Base-by-base conservation (phyloP, 1,140 invertebrate species). In the Drosophila bipectinata region DNA sequence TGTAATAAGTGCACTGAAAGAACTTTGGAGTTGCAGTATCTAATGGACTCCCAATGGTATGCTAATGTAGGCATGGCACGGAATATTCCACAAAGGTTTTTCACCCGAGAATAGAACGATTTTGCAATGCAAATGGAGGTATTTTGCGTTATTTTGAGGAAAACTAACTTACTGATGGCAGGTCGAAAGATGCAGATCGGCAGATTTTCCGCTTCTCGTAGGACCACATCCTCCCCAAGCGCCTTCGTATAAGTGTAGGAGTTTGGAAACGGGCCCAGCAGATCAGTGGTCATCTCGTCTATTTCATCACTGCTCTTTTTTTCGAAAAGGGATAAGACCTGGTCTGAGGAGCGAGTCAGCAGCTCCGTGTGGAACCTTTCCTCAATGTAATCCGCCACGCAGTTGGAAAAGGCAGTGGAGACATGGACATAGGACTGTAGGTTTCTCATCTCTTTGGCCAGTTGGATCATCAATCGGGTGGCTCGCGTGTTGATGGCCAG, bases 191-290 rank as follows among this genome's bases (percentile, higher is more conserved):
- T 92, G 4, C 94, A 94, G 0, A 94, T 87, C 0, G 98, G 98
- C n/a, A 99, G 82, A 26, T 93, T 94, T 5, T 91, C 91, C 0
- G 93, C 92, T 60, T 95, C 93, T 26, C 94, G 92, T 44, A 93
- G 92, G 0, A 97, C 92, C 0, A 95, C 88, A 63, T 95, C 93
- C 92, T 98, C 97, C 1, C 95, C 95, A 8, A 96, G 89, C 1
- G 96, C 94, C 92, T 98, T 98, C 0, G 96, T 97, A 78, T 94
- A 97, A 0, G 95, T 94, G 79, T 98, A 98, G 0, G 96, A 97
- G 78, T 98, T 98, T 0, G 97, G 97, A 85, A 94, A 96, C 24
- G 95, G 92, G 0, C 93, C 94, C 1, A 96, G 67, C 30, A 97
- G 76, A 34, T 93, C 95, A 3, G 94, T 93, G 21, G 95, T 94